These are phyloP conservation scores for Camponotus floridanus DNA, from an alignment of 1,140 invertebrate species.

Conservation along the genomic window DNA sequence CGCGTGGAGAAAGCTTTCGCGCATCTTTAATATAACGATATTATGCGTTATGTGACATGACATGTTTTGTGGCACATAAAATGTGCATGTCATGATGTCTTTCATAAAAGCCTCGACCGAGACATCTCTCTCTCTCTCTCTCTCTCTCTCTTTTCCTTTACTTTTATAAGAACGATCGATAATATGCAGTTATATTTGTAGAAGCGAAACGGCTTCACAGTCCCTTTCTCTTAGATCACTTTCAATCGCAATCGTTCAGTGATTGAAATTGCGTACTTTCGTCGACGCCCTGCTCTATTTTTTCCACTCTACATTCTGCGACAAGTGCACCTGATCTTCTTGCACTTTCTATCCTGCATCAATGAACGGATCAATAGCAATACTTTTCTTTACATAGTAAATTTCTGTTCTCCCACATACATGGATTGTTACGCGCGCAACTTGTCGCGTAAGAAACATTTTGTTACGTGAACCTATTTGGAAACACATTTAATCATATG, in stretches of 20 bases:
- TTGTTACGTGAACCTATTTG: constrained; percentile 7
- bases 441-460: neutral
- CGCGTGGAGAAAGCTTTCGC: neutral
- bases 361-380: constrained; percentile 62
- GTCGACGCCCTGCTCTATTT: constrained; percentile 73
- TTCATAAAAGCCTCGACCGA: neutral
- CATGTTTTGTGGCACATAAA: neutral
- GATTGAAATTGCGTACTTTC: constrained; percentile 79
- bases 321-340: constrained; percentile 67
- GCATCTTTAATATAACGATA: constrained; percentile 10
- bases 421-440: constrained; percentile 12
- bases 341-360: constrained; percentile 78
- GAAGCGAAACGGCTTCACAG: constrained; percentile 10
- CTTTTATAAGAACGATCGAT: constrained; percentile 28
- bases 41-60: neutral
- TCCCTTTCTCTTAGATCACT: constrained; percentile 62
- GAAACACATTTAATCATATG: constrained; percentile 2
- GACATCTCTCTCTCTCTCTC: neutral
- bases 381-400: constrained; percentile 60
- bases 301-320: constrained; percentile 49
- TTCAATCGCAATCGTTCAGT: constrained; percentile 20
- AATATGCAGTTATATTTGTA: constrained; percentile 52
- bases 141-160: neutral
- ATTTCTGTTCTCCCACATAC: constrained; percentile 11
- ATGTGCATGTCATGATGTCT: neutral